phyloP scores from a whole-genome alignment of 2,888 invertebrate species.

The Plutella xylostella region DNA sequence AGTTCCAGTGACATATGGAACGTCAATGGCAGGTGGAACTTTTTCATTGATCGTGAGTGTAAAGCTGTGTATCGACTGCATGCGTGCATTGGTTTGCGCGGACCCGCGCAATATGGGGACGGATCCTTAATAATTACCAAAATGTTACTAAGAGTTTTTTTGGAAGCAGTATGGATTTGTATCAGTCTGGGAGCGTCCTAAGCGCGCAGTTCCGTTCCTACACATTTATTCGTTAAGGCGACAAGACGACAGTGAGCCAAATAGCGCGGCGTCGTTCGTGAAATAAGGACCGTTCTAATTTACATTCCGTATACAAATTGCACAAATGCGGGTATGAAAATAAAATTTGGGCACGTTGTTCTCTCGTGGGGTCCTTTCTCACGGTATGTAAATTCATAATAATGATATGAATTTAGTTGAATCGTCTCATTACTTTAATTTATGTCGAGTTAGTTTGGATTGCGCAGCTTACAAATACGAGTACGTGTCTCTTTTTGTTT shows the following conservation, averaged over 20 bases:
- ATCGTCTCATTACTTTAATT: constrained; percentile 44
- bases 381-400: constrained; percentile 59
- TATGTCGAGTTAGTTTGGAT: background rate
- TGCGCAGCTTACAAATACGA: too few relatives aligned
- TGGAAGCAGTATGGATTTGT: too few relatives aligned
- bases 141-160: too few relatives aligned
- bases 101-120: too few relatives aligned
- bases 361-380: constrained; percentile 55
- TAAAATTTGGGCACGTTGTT: constrained; percentile 57
- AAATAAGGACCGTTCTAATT: constrained; percentile 64
- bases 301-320: constrained; percentile 67
- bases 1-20: too few relatives aligned
- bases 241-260: constrained; percentile 46
- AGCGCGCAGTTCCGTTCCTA: constrained; percentile 22
- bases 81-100: too few relatives aligned
- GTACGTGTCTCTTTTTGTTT: too few relatives aligned
- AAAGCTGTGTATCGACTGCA: too few relatives aligned
- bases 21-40: too few relatives aligned
- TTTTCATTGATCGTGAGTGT: too few relatives aligned
- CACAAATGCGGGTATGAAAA: constrained; percentile 63
- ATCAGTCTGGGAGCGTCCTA: too few relatives aligned
- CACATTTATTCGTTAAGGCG: constrained; percentile 43
- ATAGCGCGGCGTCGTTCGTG: constrained; percentile 54
- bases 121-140: too few relatives aligned
- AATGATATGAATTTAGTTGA: constrained; percentile 54